Evolutionary conservation across 2,797 vertebrate genomes (phyloP).

Genomic region (Diglossa cyanea): DNA sequence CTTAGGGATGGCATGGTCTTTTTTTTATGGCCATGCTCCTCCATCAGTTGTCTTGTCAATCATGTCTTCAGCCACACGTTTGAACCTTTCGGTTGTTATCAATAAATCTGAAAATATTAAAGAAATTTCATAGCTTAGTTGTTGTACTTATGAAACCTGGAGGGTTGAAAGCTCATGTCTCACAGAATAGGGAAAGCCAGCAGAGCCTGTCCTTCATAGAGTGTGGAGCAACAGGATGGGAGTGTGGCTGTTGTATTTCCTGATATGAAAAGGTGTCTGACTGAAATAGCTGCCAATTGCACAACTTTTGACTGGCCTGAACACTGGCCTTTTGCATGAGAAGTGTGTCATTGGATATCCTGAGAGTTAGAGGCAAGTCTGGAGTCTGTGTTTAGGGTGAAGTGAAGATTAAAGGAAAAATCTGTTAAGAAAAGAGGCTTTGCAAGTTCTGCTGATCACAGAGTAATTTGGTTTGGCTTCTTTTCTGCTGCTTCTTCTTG

Average conservation of each 20-base stretch:
- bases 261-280: not conserved
- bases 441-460: not conserved
- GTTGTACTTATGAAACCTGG: not conserved
- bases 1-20: not conserved
- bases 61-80: not conserved
- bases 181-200: not conserved
- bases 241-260: not conserved
- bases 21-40: not conserved
- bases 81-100: not conserved
- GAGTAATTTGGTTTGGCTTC: not conserved
- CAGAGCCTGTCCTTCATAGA: rapidly evolving
- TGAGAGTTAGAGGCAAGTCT: not conserved
- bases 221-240: not conserved
- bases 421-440: not conserved
- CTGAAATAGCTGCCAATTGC: not conserved
- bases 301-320: not conserved
- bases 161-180: not conserved
- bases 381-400: not conserved
- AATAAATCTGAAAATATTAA: not conserved
- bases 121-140: not conserved
- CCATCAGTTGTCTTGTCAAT: not conserved
- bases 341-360: not conserved
- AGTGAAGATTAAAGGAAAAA: not conserved
- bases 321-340: not conserved
- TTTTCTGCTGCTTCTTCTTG: not conserved